phyloP scores from a whole-genome alignment of 1,140 invertebrate species.

The Caenorhabditis brenneri region DNA sequence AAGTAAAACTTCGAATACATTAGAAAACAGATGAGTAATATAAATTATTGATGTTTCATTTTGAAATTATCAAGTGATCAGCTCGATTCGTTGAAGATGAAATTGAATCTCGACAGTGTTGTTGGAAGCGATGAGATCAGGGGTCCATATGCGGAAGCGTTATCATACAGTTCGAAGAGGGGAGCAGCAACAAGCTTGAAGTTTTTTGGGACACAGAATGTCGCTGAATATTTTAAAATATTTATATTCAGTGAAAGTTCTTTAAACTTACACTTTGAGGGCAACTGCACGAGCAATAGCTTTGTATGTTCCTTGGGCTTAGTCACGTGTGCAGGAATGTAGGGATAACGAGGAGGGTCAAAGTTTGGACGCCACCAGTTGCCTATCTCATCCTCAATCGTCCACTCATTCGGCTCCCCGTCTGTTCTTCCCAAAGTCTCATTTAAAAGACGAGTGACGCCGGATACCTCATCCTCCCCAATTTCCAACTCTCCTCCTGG shows the following conservation, averaged over 20 bases:
- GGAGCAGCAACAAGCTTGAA: slow-evolving; percentile 99
- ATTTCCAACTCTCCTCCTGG: slow-evolving; percentile 97
- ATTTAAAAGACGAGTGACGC: slow-evolving; percentile 84
- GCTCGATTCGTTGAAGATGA: slow-evolving; percentile 31
- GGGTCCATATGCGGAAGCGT: slow-evolving; percentile 97
- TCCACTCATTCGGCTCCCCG: slow-evolving; percentile 95
- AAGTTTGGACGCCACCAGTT: slow-evolving; percentile 99
- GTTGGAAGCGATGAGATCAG: slow-evolving; percentile 97
- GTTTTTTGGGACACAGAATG: slow-evolving; percentile 98
- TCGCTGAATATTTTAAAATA: too few relatives aligned
- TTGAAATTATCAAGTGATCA: slow-evolving; percentile 70
- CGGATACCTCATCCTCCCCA: slow-evolving; percentile 96
- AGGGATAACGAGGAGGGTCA: slow-evolving; percentile 98
- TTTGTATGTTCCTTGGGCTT: slow-evolving; percentile 99
- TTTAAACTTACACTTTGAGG: slow-evolving; percentile 89
- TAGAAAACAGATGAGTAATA: background rate
- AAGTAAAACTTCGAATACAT: background rate
- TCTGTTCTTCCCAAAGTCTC: slow-evolving; percentile 91
- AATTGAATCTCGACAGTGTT: slow-evolving; percentile 84
- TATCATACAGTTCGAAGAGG: slow-evolving; percentile 97
- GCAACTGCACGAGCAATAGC: slow-evolving; percentile 94
- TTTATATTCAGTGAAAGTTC: background rate
- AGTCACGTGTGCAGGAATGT: slow-evolving; percentile 97
- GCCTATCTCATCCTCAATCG: slow-evolving; percentile 95
- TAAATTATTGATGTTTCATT: background rate